phyloP scores from a whole-genome alignment of 2,797 vertebrate genomes.

The Leptoclinus maculatus region DNA sequence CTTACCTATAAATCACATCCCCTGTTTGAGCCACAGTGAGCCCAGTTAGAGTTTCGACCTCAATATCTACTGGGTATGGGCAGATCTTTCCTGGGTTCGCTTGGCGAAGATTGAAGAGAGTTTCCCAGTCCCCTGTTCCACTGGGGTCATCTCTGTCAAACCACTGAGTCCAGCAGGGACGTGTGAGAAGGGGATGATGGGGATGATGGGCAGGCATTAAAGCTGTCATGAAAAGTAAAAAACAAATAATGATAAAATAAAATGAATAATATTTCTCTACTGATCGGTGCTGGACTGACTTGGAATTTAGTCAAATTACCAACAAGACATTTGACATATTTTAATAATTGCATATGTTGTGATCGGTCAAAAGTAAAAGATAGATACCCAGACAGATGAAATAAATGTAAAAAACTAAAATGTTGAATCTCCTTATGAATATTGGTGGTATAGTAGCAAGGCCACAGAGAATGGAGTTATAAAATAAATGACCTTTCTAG shows the following conservation, averaged over 20 bases:
- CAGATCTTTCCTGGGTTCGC: constrained; percentile 61
- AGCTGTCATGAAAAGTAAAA: no score
- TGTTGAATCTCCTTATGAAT: constrained; percentile 20
- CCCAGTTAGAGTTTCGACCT: constrained; percentile 52
- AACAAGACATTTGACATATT: not conserved
- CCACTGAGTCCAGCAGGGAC: no score
- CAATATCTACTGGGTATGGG: constrained; percentile 17
- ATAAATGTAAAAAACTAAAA: not conserved
- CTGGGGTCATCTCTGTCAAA: no score
- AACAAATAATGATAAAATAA: no score
- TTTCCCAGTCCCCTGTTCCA: no score
- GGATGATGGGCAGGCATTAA: no score
- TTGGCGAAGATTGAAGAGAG: no score
- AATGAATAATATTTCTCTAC: no score
- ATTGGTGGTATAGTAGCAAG: constrained; percentile 1
- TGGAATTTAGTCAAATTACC: not conserved
- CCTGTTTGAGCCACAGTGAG: constrained; percentile 22
- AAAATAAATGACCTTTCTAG: not conserved
- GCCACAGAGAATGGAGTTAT: not conserved
- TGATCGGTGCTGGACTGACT: no score
- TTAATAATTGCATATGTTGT: not conserved
- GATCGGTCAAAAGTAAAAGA: not conserved
- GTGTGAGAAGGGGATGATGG: no score
- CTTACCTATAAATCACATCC: constrained; percentile 50
- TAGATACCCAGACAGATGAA: not conserved